Conservation (phyloP, 2,113 vertebrate genomes). For the Alligator sinensis region DNA sequence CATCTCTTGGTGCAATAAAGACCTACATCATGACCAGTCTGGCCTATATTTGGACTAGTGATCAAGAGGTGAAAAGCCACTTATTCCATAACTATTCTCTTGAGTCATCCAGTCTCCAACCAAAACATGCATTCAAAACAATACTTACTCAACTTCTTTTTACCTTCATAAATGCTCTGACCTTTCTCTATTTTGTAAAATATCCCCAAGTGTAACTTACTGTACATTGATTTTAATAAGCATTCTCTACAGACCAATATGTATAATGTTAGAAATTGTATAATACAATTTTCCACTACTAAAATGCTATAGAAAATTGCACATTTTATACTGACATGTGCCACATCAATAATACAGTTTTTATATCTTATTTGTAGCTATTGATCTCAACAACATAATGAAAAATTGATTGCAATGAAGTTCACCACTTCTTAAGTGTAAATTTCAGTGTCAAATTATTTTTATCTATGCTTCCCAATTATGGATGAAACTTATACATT, state of each 20-base stretch:
- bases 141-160: conserved; percentile 43
- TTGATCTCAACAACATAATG: conserved; percentile 84
- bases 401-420: conserved; percentile 85
- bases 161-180: conserved; percentile 43
- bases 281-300: conserved; percentile 80
- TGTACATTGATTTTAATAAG: conserved; percentile 85
- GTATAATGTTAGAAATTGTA: conserved; percentile 79
- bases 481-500: conserved; percentile 80
- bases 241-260: conserved; percentile 79
- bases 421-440: conserved; percentile 82
- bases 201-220: conserved; percentile 68
- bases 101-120: background rate
- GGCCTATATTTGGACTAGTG: background rate
- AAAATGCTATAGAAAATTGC: conserved; percentile 79
- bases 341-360: conserved; percentile 86
- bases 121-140: background rate
- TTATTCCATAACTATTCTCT: background rate
- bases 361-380: conserved; percentile 88
- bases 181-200: conserved; percentile 72
- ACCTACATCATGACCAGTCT: background rate
- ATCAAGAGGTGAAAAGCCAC: background rate
- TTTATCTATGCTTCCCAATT: conserved; percentile 85
- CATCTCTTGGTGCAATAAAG: background rate
- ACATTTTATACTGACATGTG: conserved; percentile 80
- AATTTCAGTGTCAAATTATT: conserved; percentile 88